These are phyloP conservation scores for Noturus placidus DNA, from an alignment of 2,113 vertebrate species.

Conservation along the genomic window DNA sequence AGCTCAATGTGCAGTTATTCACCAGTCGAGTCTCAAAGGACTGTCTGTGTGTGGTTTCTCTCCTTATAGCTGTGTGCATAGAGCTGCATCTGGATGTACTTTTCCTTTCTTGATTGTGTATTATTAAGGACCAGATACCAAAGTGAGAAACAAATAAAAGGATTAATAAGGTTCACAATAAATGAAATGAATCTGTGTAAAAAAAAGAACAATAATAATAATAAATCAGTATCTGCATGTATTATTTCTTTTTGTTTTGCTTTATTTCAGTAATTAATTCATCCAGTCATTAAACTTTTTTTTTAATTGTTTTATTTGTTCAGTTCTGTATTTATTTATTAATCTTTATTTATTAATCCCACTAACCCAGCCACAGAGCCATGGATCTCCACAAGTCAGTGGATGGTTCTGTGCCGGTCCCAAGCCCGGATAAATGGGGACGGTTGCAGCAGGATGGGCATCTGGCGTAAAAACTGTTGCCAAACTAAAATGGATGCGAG, in stretches of 20 bases:
- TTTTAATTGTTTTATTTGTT: not conserved
- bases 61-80: not conserved
- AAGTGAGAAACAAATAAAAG: not conserved
- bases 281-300: not conserved
- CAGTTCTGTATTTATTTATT: not conserved
- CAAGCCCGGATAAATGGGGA: too few relatives aligned
- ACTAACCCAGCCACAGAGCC: too few relatives aligned
- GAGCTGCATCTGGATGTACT: not conserved
- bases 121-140: not conserved
- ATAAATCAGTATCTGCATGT: not conserved
- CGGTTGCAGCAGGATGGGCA: too few relatives aligned
- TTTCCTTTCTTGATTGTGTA: not conserved
- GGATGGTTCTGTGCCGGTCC: too few relatives aligned
- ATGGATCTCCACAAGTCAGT: too few relatives aligned
- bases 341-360: not conserved
- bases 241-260: not conserved
- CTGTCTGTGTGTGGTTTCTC: not conserved
- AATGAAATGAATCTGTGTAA: not conserved
- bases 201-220: not conserved
- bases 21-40: constrained; percentile 12
- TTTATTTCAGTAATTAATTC: not conserved
- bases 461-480: too few relatives aligned
- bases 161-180: not conserved
- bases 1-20: constrained; percentile 31
- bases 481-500: too few relatives aligned